phyloP scores from a whole-genome alignment of 2,113 vertebrate genomes.

The Chaenogobius annularis region DNA sequence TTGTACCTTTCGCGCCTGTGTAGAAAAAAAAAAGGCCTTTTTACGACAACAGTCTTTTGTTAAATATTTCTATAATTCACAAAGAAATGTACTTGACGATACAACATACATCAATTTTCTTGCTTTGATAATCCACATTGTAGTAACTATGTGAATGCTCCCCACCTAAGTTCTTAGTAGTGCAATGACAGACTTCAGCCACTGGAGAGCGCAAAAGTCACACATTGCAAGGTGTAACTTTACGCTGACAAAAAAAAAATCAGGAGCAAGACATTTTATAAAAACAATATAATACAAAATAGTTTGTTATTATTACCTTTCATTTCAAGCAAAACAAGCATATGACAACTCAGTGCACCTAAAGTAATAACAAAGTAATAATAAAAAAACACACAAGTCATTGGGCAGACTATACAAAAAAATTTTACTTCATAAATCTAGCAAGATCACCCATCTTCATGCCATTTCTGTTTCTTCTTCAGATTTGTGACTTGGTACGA shows the following conservation, averaged over 20 bases:
- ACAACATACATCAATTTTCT: too few relatives aligned
- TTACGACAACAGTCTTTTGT: too few relatives aligned
- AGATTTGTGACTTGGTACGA: not conserved
- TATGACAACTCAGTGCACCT: not conserved
- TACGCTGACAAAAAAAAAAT: not conserved
- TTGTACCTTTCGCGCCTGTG: not conserved
- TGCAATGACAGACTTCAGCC: conserved; percentile 12
- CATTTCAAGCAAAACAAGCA: not conserved
- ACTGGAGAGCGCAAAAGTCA: conserved; percentile 36
- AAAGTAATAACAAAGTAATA: not conserved
- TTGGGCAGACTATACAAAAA: not conserved
- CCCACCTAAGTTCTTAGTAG: not conserved
- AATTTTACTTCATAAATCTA: not conserved
- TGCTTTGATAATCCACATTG: too few relatives aligned
- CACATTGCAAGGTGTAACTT: conserved; percentile 12
- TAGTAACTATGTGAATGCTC: too few relatives aligned
- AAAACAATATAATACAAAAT: not conserved
- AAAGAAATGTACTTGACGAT: too few relatives aligned
- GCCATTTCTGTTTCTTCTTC: conserved; percentile 14
- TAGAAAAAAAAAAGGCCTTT: too few relatives aligned
- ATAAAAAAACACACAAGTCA: too few relatives aligned
- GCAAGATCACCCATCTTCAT: not conserved
- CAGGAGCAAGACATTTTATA: too few relatives aligned
- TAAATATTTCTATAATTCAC: not conserved
- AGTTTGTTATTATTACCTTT: not conserved